Evolutionary conservation across 1,140 invertebrate genomes (phyloP).

Genomic region (Acyrthosiphon pisum): DNA sequence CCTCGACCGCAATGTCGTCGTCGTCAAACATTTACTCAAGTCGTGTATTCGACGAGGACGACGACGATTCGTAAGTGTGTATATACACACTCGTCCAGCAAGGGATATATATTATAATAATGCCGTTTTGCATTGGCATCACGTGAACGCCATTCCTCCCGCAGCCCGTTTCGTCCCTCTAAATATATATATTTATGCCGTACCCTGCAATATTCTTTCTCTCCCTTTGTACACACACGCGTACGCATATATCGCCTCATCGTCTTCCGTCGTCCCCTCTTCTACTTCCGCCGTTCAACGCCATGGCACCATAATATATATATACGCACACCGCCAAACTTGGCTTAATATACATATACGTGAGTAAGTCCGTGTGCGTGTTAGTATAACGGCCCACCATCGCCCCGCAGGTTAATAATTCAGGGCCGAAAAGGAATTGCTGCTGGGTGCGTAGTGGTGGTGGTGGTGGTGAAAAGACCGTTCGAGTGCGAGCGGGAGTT

Average conservation of each 20-base stretch:
- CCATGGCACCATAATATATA: neutral
- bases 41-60: neutral
- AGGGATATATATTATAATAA: neutral
- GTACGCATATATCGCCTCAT: neutral
- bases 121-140: slow-evolving; percentile 27
- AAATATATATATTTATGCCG: neutral
- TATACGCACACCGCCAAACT: neutral
- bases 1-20: slow-evolving; percentile 20
- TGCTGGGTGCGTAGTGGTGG: neutral
- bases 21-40: slow-evolving; percentile 28
- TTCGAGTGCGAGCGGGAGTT: neutral
- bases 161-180: neutral
- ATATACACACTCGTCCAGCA: neutral
- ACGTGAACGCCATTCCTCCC: neutral
- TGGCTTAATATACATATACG: neutral
- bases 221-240: neutral
- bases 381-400: neutral
- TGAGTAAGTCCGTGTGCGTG: neutral
- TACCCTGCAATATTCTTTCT: neutral
- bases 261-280: slow-evolving; percentile 12
- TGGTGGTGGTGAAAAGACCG: slow-evolving; percentile 17
- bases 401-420: slow-evolving; percentile 33
- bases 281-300: slow-evolving; percentile 24
- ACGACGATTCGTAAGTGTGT: neutral
- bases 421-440: slow-evolving; percentile 15